Base-by-base conservation (phyloP, 1,140 invertebrate species). In the Uloborus diversus region DNA sequence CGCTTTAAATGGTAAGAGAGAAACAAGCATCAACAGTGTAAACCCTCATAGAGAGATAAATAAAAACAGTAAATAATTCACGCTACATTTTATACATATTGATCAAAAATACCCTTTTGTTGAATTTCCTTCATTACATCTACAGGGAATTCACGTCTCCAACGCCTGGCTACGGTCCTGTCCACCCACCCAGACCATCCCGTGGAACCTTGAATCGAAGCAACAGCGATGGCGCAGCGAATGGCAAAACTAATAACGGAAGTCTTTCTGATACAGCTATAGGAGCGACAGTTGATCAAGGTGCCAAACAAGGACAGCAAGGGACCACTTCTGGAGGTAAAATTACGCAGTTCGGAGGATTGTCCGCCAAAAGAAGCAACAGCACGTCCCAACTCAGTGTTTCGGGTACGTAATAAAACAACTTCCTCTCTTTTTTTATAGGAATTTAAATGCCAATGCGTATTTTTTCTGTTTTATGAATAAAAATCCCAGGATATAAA, bases 321-420 rank as follows among this genome's bases (percentile, higher is more conserved):
- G 9, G 89, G 91, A 75, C 86, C 89, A 61, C 85, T 68, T 59
- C 51, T 80, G 81, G 64, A 62, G 81, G 76, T 82, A 82, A 79
- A 51, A 80, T 81, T 75, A 82, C 83, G 35, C 59, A 76, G 49
- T 76, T 76, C 37, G 73, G 73, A 35, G 73, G 61, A 53, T 49
- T 98, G 87, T 93, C 93, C 82, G 73, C 73, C 47, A 96, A 97
- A 88, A 96, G 98, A 87, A 98, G 96, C 85, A 97, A 92, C 86
- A 97, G 96, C 70, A 98, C 97, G 3, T 97, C 95, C 81, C 96
- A 99, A 87, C 90, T 99, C 35, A 97, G 95, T 79, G 94, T 94
- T 81, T 96, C 96, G 91, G 95, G 95, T 97, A 92, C 64, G 61
- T 53, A 20, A n/a, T n/a, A n/a, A n/a, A n/a, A n/a, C n/a, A n/a